These are phyloP conservation scores for Argyresthia goedartella DNA, from an alignment of 2,888 invertebrate genomes.

Conservation along the genomic window DNA sequence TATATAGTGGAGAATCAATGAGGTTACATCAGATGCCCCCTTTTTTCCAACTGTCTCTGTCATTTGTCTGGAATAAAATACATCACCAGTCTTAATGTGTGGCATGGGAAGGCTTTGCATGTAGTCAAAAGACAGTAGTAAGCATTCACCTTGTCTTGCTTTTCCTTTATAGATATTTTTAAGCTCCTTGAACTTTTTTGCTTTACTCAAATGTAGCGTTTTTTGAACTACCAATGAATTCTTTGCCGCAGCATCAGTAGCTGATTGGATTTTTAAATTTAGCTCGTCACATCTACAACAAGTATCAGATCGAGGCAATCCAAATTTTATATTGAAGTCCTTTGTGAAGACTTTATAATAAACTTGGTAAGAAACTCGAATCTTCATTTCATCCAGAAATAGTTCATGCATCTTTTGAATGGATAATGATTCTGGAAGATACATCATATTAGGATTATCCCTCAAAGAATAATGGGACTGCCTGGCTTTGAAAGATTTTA, in stretches of 20 bases:
- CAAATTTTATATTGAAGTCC: slow-evolving; percentile 7
- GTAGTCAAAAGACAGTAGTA: slow-evolving; percentile 6
- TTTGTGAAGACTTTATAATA: slow-evolving; percentile 3
- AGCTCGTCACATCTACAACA: slow-evolving; percentile 5
- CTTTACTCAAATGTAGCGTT: slow-evolving; percentile 7
- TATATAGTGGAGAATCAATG: slow-evolving; percentile 7
- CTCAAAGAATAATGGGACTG: too few relatives aligned
- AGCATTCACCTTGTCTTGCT: slow-evolving; percentile 5
- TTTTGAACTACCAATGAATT: slow-evolving; percentile 2
- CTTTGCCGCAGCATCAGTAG: neutral
- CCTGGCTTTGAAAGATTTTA: too few relatives aligned
- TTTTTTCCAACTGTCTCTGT: slow-evolving; percentile 9
- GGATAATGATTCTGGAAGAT: too few relatives aligned
- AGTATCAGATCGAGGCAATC: slow-evolving; percentile 6
- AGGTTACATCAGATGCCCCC: slow-evolving; percentile 11
- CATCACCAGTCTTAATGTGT: slow-evolving; percentile 9
- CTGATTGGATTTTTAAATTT: slow-evolving; percentile 7
- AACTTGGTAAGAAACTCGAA: too few relatives aligned
- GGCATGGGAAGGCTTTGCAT: slow-evolving; percentile 6
- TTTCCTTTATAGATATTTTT: slow-evolving; percentile 6
- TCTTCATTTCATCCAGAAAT: too few relatives aligned
- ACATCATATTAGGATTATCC: too few relatives aligned
- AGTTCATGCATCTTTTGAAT: too few relatives aligned
- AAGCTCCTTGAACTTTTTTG: slow-evolving; percentile 4
- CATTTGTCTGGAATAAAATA: slow-evolving; percentile 9